These are phyloP conservation scores for Pyrgilauda ruficollis DNA, from an alignment of 2,113 vertebrate species.

Conservation along the genomic window DNA sequence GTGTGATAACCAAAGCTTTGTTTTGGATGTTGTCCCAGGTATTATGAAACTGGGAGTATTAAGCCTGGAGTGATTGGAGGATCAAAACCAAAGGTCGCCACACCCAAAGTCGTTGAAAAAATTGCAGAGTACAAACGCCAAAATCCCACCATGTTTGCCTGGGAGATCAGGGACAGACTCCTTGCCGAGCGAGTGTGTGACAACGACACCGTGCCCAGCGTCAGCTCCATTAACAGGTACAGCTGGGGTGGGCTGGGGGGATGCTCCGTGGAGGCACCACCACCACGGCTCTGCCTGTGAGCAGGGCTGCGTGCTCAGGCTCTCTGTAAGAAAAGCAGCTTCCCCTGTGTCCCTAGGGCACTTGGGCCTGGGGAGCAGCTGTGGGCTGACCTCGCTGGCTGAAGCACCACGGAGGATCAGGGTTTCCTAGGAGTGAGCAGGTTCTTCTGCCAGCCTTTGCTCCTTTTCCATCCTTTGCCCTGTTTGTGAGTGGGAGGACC, in stretches of 20 bases:
- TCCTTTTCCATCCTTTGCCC: fast-evolving
- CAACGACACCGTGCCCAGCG: constrained; percentile 97
- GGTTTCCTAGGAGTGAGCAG: fast-evolving
- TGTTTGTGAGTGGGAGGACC: fast-evolving
- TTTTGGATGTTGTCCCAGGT: constrained; percentile 79
- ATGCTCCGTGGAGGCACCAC: fast-evolving
- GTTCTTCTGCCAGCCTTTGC: background rate
- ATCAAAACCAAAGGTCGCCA: constrained; percentile 99
- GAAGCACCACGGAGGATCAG: fast-evolving
- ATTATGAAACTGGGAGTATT: constrained; percentile 98
- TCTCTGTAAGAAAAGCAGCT: background rate
- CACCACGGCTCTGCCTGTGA: fast-evolving
- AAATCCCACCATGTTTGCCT: constrained; percentile 99
- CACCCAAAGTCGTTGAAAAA: constrained; percentile 99
- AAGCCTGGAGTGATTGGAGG: constrained; percentile 98
- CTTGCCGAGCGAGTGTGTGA: constrained; percentile 96
- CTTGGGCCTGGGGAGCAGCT: background rate
- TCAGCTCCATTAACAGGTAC: constrained; percentile 99
- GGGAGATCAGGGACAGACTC: constrained; percentile 98
- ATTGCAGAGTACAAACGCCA: constrained; percentile 99
- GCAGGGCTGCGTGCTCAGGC: background rate
- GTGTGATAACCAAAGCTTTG: constrained; percentile 4
- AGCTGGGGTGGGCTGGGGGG: background rate
- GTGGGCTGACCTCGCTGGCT: fast-evolving
- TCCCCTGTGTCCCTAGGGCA: fast-evolving